Evolutionary conservation across 2,113 vertebrate species (phyloP), one percentile per base, ranked within the genome.

Genomic region (Ancistrus triradiatus): DNA sequence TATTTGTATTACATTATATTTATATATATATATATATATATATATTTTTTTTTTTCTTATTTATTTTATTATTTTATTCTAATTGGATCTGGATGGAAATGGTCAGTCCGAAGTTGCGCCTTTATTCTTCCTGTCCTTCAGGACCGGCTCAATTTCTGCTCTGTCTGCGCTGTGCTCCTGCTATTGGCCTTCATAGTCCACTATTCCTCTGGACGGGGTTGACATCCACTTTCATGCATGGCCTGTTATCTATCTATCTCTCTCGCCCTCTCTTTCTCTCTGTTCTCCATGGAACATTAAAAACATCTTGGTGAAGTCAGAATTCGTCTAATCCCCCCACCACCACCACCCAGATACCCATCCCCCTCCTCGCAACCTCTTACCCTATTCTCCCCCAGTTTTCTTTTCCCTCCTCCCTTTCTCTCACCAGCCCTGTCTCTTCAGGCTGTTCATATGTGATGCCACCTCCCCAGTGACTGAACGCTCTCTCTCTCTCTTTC

Each of bases 211-310:
- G 73, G 75, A 77, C 81, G 74, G 76, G n/a, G 72, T 83, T 83
- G 86, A 87, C 85, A 83, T 85, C 78, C 55, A 57, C 85, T 87
- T 78, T 88, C 88, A 84, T 85, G 81, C 85, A 75, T 79, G 84
- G 85, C 79, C 85, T 88, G 71, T 75, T 72, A 74, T 59, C 35
- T n/a, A 21, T 52, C 56, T 60, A 25, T 17, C 51, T 33, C 31
- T 52, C 59, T 61, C 37, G 7, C 35, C 63, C 56, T 49, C 48
- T 55, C 33, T 33, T 38, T 24, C 44, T 25, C 9, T 19, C 19
- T 44, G 17, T 65, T 71, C 79, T 70, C 75, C 76, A 78, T 79
- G 73, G 59, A 76, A 74, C 80, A 72, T 84, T 89, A 78, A 83
- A 84, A 88, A 82, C 77, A 81, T 80, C 82, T 88, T 76, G 83